Conservation (phyloP, 1,140 invertebrate genomes). For the Rhopalosiphum padi region DNA sequence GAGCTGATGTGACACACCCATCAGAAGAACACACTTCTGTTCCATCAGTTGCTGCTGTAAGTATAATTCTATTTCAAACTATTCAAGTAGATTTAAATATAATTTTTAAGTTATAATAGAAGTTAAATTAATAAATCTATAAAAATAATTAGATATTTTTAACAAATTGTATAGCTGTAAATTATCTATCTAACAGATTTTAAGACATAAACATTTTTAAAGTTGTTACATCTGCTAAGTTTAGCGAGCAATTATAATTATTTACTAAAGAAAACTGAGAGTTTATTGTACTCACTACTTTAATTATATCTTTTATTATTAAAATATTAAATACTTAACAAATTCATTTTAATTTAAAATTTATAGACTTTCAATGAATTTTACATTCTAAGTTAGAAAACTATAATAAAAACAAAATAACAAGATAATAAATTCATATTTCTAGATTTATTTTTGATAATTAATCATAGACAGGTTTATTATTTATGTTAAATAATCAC, state of each 20-base stretch:
- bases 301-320: too few species aligned
- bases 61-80: constrained; percentile 57
- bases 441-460: too few species aligned
- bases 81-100: background rate
- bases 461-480: too few species aligned
- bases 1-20: constrained; percentile 90
- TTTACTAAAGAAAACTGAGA: background rate
- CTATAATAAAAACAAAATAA: too few species aligned
- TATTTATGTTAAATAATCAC: too few species aligned
- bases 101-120: background rate
- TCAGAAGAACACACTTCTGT: constrained; percentile 71
- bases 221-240: background rate
- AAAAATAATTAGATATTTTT: too few species aligned
- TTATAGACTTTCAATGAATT: too few species aligned
- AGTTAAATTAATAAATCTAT: background rate
- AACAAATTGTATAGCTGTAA: background rate
- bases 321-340: too few species aligned
- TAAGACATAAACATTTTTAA: background rate
- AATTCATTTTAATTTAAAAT: too few species aligned
- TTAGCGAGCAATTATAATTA: background rate
- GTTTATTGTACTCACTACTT: background rate
- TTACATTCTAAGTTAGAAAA: too few species aligned
- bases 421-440: too few species aligned
- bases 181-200: background rate
- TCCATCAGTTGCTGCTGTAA: constrained; percentile 84